Base-by-base conservation (phyloP, 53 echinoderm and acorn worm genomes). In the Henricia sp. region DNA sequence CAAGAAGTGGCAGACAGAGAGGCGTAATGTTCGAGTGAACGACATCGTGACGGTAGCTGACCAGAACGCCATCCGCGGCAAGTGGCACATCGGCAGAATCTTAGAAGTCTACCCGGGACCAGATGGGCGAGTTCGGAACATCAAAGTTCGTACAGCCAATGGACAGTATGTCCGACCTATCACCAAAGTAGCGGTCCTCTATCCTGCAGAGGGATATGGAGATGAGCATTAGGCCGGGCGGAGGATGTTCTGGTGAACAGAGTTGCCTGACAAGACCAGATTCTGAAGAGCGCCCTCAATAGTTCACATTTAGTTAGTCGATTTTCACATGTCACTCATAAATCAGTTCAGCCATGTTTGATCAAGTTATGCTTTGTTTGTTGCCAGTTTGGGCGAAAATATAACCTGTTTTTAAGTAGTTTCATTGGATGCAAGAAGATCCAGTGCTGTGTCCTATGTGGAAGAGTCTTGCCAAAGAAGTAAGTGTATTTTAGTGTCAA, bases 31-130 rank as follows among this genome's bases (percentile, higher is more conserved):
- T 24, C 57, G 83, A 4, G 83, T 92, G 10, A 84, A 74, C 21
- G 92, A 92, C 64, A 35, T 91, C 0, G 91, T 75, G n/a, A 66
- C 86, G 74, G 66, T 77, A 3, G 77, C 88, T n/a, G 84, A 88
- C 3, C 57, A 73, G 4, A 91, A 84, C 30, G 34, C 73, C 19
- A 74, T 87, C 5, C 50, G 88, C 3, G 88, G 88, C 23, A 84
- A 88, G 25, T 91, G 91, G 91, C 77, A 72, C 4, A 83, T 91
- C 33, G 88, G 75, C 4, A 46, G 85, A 17, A 43, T 91, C 10
- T 32, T 50, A 17, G 57, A 52, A 24, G 74, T 74, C 27, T 0
- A 21, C 54, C 52, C 52, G 2, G 52, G 52, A 6, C 16, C 52
- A 52, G 52, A 52, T 52, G 52, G 50, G 4, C 3, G 34, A 14